A percentile compares a stretch with the other conserved stretches of the same genome.
Conservation (phyloP, 2,797 vertebrate genomes). For the Rhinoraja longicauda region DNA sequence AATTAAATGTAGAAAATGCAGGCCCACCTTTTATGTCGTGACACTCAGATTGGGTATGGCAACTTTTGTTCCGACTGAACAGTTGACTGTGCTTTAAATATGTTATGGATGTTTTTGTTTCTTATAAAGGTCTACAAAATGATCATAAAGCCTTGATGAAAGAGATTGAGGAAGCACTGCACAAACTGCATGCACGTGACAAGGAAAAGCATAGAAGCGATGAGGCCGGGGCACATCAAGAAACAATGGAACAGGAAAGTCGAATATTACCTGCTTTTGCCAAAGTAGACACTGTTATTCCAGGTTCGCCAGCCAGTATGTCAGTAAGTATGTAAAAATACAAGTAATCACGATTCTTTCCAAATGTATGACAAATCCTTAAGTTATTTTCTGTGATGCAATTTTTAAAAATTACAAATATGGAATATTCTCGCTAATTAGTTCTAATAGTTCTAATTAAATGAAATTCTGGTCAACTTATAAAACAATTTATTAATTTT, state of each 20-base stretch:
- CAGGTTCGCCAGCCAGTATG: constrained; percentile 74
- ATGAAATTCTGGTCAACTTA: not conserved
- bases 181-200: constrained; percentile 78
- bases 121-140: constrained; percentile 78
- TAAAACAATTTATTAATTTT: not conserved
- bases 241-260: constrained; percentile 55
- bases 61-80: not conserved
- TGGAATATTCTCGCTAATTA: not conserved
- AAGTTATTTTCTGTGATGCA: constrained; percentile 7
- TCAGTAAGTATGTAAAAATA: constrained; percentile 61
- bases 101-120: not conserved
- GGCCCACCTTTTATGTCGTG: not conserved
- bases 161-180: constrained; percentile 85
- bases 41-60: not conserved
- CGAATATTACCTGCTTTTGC: constrained; percentile 67
- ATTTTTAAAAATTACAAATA: not conserved
- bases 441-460: not conserved
- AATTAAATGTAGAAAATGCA: not conserved
- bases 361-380: not conserved
- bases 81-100: not conserved
- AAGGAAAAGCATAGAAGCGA: constrained; percentile 72
- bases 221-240: constrained; percentile 57
- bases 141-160: constrained; percentile 90
- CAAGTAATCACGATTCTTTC: not conserved
- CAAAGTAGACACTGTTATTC: constrained; percentile 70